Base-by-base conservation (phyloP, 2,888 invertebrate genomes). In the Alentia gelatinosa region DNA sequence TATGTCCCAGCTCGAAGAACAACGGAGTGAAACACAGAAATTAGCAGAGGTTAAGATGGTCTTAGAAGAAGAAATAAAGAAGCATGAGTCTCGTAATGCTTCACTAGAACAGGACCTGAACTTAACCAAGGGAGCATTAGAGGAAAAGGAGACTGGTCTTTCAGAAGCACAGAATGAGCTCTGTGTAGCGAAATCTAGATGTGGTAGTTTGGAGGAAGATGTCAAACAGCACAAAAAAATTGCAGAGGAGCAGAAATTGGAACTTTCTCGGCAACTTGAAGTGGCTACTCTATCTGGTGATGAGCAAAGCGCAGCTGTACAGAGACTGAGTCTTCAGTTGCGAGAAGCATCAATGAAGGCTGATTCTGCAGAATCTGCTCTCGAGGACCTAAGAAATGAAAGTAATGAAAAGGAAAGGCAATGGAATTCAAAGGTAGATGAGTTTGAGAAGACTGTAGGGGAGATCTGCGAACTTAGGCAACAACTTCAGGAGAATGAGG, bases 401-500 rank as follows among this genome's bases (percentile, higher is more conserved):
- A 19, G 39, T 5, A 39, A 3, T 37, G 79, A 37, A 35, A 79
- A 79, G 79, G 79, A 79, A 26, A 12, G 19, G n/a, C 79, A 79
- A 23, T 79, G 79, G 79, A 35, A 79, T 39, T 15, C 39, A 35
- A 79, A 79, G 39, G 79, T 79, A 1, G 79, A 79, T 39, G 79
- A 79, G 79, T 79, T 79, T 79, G 79, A 79, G 79, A 79, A 37
- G 79, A 19, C 37, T 3, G 79, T 39, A 5, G 79, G 79, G 47
- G 30, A 86, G 47, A 35, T 86, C 1, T 12, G 15, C 12, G 47
- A 47, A 47, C 50, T 86, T 7, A 26, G 47, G 26, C 86, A 86
- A 47, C 86, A 86, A 30, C 86, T 47, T 33, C 86, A 86, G 30
- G 86, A 86, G 47, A 86, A 19, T 42, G 86, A 86, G 35, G 35